Conservation (phyloP, 1,140 invertebrate genomes). For the Pteromalus puparum region DNA sequence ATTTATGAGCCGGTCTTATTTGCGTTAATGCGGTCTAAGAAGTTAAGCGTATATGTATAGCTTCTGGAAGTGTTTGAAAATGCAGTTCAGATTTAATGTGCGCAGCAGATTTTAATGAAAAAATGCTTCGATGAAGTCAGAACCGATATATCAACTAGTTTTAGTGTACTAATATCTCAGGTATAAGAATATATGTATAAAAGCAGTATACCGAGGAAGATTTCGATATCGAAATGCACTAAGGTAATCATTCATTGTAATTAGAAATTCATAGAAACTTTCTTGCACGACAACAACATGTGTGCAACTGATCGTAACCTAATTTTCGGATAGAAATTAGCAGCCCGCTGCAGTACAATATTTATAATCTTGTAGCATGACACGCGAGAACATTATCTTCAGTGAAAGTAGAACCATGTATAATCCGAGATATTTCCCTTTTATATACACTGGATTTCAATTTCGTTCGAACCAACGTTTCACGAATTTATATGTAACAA, state of each 20-base stretch:
- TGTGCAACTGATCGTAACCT: neutral
- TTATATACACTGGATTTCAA: neutral
- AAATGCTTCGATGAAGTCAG: neutral
- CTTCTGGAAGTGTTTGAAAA: neutral
- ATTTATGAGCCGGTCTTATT: neutral
- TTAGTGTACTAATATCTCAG: no score
- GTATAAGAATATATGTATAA: no score
- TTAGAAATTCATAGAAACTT: slow-evolving; percentile 21
- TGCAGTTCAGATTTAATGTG: neutral
- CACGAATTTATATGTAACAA: no score
- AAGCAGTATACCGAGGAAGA: no score
- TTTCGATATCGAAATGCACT: neutral
- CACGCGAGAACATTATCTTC: neutral
- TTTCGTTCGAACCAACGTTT: neutral
- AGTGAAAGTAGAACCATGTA: slow-evolving; percentile 17
- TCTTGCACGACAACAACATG: neutral
- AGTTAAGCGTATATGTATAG: neutral
- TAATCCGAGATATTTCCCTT: neutral
- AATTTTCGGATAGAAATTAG: neutral
- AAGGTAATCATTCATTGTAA: neutral
- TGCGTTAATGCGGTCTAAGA: neutral
- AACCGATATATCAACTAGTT: neutral
- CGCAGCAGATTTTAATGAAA: neutral
- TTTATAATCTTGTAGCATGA: slow-evolving; percentile 2
- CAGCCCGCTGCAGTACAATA: neutral